Base-by-base conservation (phyloP, 2,797 vertebrate species). In the Aplochiton taeniatus region DNA sequence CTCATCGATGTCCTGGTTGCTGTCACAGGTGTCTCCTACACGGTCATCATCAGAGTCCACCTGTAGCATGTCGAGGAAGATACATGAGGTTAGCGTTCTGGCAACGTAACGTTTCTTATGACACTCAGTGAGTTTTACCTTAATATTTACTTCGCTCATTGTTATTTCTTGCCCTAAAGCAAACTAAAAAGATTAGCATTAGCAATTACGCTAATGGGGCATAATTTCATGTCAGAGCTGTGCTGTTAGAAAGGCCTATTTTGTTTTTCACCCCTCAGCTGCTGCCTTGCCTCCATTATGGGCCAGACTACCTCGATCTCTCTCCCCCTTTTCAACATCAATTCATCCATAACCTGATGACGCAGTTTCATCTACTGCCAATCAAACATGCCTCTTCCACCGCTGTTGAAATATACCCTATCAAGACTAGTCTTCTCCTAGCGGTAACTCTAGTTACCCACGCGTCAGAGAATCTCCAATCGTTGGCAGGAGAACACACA, bases 1-100 rank as follows among this genome's bases (percentile, higher is more conserved):
- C 82, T 98, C 97, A 68, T 98, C 97, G 8, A 99, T 98, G 77
- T 99, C 97, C 83, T 98, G 95, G 82, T 99, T 99, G 79, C 93
- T 97, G 87, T 98, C 97, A 55, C 97, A 99, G 58, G 95, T 91
- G 74, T 99, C 97, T 70, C 97, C 97, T 58, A 99, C 95, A 6
- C 77, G 94, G 76, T 98, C 97, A 4, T 96, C 96, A 75, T 99
- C 97, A 0, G 95, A 93, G 82, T 99, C 97, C 62, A 95, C 88
- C 97, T 99, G 76, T 58, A 68, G 31, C 45, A 16, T 4, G 42
- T 50, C 5, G 31, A 8, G 66, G 47, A 58, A 44, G n/a, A 19
- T 31, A 6, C 17, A n/a, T 41, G 46, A 46, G 11, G 17, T 17
- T 47, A 8, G 41, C 44, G 12, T 59, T 5, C 17, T 12, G 19